These are phyloP conservation scores for Grammomys dolichurus DNA, from an alignment of 2,113 vertebrate genomes.

Conservation along the genomic window DNA sequence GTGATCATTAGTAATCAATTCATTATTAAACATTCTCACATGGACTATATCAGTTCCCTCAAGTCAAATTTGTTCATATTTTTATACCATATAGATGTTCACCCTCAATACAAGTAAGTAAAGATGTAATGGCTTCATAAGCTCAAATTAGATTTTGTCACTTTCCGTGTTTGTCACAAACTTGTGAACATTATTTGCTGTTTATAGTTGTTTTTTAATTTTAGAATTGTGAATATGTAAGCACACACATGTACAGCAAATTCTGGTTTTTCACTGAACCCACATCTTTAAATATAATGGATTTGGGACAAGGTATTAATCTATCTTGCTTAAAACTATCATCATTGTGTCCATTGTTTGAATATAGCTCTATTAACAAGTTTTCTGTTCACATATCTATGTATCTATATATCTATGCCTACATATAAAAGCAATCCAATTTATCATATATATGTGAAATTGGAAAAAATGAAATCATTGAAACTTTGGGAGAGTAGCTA, in stretches of 20 bases:
- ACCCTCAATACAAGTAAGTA: not conserved
- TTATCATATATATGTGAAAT: not conserved
- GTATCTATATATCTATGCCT: too few species aligned
- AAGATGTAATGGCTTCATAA: not conserved
- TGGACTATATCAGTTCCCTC: not conserved
- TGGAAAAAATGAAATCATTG: slow-evolving; percentile 26
- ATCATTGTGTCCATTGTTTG: not conserved
- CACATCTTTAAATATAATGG: not conserved
- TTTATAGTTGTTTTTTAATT: slow-evolving; percentile 2
- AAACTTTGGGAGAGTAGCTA: not conserved
- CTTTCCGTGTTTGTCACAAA: not conserved
- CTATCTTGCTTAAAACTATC: slow-evolving; percentile 37
- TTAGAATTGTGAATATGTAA: not conserved
- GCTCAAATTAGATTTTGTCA: slow-evolving; percentile 6
- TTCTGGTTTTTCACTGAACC: not conserved
- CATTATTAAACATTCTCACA: not conserved
- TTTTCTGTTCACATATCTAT: not conserved
- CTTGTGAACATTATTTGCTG: not conserved
- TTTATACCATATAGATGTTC: not conserved
- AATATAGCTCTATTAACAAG: slow-evolving; percentile 26
- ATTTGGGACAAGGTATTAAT: slow-evolving; percentile 21
- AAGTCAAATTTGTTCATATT: slow-evolving; percentile 2
- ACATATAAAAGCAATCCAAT: too few species aligned
- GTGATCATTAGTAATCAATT: not conserved
- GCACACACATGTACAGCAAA: not conserved